Percentiles rank a stretch among this genome's conserved stretches.
Conservation (phyloP, 2,888 invertebrate genomes). For the Machimus rusticus region DNA sequence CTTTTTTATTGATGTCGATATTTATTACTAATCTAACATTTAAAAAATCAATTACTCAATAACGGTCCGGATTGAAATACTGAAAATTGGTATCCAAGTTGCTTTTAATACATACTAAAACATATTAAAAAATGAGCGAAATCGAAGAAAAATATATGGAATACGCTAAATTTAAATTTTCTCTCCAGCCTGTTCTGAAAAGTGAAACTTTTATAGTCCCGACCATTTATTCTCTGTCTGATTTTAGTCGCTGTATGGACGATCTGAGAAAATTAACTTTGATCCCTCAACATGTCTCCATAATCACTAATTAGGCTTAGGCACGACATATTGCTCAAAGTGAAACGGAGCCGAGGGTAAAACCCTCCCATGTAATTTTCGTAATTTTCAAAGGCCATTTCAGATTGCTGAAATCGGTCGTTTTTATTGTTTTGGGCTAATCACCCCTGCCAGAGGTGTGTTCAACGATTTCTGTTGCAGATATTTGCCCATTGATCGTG, state of each 20-base stretch:
- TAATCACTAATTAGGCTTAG: neutral
- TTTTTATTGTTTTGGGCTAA: neutral
- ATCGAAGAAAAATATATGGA: neutral
- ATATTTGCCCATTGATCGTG: neutral
- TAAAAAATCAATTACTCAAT: no score
- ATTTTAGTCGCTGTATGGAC: neutral
- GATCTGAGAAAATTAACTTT: neutral
- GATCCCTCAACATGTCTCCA: neutral
- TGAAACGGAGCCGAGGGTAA: neutral
- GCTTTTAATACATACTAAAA: no score
- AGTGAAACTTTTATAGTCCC: neutral
- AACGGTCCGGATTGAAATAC: no score
- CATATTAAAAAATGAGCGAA: no score
- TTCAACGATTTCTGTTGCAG: neutral
- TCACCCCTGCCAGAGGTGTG: neutral
- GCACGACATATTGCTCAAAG: neutral
- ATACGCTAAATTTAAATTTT: neutral
- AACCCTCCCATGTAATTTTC: constrained; percentile 12
- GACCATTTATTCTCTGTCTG: neutral
- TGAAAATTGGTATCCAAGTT: no score
- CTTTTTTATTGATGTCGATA: no score
- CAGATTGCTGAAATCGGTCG: neutral
- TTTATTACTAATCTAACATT: no score
- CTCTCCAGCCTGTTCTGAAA: neutral
- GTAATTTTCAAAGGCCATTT: neutral